These are phyloP conservation scores for Coenobita brevimanus DNA, from an alignment of 1,140 invertebrate genomes.

Conservation along the genomic window DNA sequence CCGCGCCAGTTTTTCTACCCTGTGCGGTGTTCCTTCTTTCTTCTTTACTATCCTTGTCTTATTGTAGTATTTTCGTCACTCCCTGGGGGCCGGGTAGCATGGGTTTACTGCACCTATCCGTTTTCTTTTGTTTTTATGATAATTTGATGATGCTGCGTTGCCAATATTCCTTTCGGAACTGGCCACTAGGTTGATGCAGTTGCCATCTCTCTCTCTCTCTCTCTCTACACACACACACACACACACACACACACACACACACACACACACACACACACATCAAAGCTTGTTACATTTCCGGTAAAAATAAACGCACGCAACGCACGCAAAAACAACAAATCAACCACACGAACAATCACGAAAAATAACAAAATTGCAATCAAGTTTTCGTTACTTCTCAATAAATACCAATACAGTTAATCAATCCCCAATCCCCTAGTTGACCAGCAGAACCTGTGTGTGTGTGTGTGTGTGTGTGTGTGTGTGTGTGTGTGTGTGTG, in stretches of 20 bases:
- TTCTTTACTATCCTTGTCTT: no score
- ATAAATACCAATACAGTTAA: not conserved
- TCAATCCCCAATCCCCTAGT: not conserved
- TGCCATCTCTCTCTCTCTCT: no score
- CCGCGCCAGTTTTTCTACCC: no score
- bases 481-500: no score
- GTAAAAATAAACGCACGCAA: no score
- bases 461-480: not conserved
- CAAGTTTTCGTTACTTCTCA: not conserved
- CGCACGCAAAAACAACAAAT: no score
- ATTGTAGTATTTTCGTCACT: no score
- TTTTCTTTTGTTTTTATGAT: no score
- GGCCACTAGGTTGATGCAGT: not conserved
- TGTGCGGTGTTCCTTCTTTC: no score
- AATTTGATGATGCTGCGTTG: not conserved
- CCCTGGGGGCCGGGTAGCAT: no score
- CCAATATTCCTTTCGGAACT: not conserved
- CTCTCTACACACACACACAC: not conserved
- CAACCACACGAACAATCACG: not conserved
- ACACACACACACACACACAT: not conserved
- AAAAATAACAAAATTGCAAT: not conserved
- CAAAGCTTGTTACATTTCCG: not conserved
- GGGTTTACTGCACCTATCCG: no score
- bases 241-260: constrained; percentile 9
- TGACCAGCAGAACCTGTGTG: not conserved